Percentiles rank a stretch among this genome's conserved stretches.
phyloP scores from a whole-genome alignment of 2,797 vertebrate species.

The Myotis planiceps region DNA sequence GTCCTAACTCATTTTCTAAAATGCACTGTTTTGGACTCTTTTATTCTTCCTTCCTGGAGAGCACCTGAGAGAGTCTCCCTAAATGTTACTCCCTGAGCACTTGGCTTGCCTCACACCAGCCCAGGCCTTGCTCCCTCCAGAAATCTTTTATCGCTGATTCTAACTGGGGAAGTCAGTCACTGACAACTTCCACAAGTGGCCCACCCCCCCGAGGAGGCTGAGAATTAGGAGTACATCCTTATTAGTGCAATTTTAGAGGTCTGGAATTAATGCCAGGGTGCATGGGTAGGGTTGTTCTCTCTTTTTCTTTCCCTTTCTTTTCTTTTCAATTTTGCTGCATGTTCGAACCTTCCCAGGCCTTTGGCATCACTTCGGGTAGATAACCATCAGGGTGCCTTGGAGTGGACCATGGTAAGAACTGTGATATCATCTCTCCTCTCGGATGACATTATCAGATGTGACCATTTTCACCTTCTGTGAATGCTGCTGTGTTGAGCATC shows the following conservation, averaged over 20 bases:
- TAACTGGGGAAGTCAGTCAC: no score
- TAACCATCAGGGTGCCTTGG: accelerated
- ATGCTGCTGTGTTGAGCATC: neutral
- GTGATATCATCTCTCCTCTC: neutral
- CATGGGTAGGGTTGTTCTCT: neutral
- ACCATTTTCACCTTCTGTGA: neutral
- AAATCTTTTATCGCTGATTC: neutral
- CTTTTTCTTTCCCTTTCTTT: neutral
- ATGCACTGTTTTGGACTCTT: neutral
- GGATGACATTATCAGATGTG: neutral
- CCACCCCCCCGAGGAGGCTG: neutral
- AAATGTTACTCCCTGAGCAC: neutral
- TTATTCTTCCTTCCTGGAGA: neutral
- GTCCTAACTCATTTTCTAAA: neutral
- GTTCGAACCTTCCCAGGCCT: neutral
- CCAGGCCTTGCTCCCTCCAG: neutral
- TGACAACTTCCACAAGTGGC: neutral
- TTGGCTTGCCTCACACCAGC: accelerated
- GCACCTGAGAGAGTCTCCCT: neutral
- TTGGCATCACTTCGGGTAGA: neutral
- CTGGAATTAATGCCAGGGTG: neutral
- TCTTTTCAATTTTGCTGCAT: neutral
- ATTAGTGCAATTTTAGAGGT: neutral
- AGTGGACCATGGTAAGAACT: neutral
- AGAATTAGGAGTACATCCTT: neutral